A percentile compares a stretch with the other conserved stretches of the same genome.
phyloP scores from a whole-genome alignment of 2,888 invertebrate genomes.

The Pegoplata infirma region DNA sequence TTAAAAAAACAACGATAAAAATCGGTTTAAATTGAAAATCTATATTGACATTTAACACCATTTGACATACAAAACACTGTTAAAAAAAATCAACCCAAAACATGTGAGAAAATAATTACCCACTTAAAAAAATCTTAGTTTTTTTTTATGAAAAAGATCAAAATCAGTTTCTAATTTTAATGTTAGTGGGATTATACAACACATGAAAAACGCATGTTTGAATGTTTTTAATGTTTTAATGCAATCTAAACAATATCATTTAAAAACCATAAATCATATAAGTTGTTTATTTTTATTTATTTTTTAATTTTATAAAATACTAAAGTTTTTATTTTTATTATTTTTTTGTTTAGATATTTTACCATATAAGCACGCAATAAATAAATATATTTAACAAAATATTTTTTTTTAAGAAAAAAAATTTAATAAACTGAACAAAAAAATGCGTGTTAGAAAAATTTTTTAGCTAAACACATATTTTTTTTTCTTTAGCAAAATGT shows the following conservation, averaged over 20 bases:
- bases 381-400: constrained; percentile 35
- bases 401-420: not conserved
- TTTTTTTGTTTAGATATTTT: constrained; percentile 25
- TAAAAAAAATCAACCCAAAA: constrained; percentile 14
- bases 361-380: constrained; percentile 35
- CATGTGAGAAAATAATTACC: constrained; percentile 51
- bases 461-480: not conserved
- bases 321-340: not conserved
- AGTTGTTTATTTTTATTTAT: constrained; percentile 31
- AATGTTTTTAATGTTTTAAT: constrained; percentile 10
- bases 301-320: not conserved
- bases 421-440: not conserved
- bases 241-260: constrained; percentile 60
- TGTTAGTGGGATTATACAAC: constrained; percentile 26
- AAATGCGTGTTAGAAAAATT: constrained; percentile 42
- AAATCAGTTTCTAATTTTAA: not conserved
- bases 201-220: constrained; percentile 24
- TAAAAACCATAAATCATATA: constrained; percentile 60
- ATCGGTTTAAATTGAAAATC: constrained; percentile 43
- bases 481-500: constrained; percentile 34
- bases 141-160: not conserved
- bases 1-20: constrained; percentile 19
- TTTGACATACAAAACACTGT: constrained; percentile 39
- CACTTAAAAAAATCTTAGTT: constrained; percentile 10
- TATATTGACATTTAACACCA: constrained; percentile 45